A percentile compares a stretch with the other conserved stretches of the same genome.
Conservation (phyloP, 2,888 invertebrate genomes). For the Metallyticus violacea region DNA sequence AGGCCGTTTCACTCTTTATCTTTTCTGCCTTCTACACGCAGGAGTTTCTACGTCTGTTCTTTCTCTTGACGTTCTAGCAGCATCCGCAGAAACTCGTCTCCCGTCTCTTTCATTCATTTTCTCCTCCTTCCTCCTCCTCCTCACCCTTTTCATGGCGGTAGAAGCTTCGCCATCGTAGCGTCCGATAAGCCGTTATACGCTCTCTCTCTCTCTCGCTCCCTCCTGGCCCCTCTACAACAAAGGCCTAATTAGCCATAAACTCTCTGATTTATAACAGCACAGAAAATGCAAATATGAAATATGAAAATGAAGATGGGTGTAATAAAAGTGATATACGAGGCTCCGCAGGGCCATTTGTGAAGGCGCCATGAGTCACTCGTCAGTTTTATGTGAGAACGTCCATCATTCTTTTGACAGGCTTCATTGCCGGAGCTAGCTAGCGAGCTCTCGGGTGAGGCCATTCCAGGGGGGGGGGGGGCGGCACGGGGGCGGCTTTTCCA, state of each 20-base stretch:
- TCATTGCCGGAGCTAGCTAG: constrained; percentile 41
- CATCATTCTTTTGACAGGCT: constrained; percentile 48
- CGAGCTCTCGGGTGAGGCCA: constrained; percentile 30
- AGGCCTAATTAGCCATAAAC: constrained; percentile 63
- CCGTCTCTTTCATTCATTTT: constrained; percentile 28
- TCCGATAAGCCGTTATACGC: constrained; percentile 51
- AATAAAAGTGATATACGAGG: constrained; percentile 54
- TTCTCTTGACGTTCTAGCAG: constrained; percentile 16
- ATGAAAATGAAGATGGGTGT: constrained; percentile 64
- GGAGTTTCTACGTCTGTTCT: constrained; percentile 21
- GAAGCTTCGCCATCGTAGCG: constrained; percentile 37
- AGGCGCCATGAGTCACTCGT: constrained; percentile 43
- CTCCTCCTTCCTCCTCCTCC: constrained; percentile 19
- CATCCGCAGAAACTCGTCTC: constrained; percentile 26
- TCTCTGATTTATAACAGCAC: constrained; percentile 61
- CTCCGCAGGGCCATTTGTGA: constrained; percentile 53
- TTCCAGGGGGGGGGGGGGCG: constrained; percentile 17
- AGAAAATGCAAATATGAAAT: constrained; percentile 61
- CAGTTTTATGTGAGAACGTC: constrained; percentile 43
- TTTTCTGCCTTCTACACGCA: not conserved
- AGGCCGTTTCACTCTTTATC: constrained; percentile 11
- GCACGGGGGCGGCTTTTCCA: constrained; percentile 17
- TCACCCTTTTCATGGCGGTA: not conserved
- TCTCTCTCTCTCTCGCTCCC: constrained; percentile 38
- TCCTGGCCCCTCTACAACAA: constrained; percentile 40